These are phyloP conservation scores for Oceanodroma leucorhoa DNA, from an alignment of 2,797 vertebrate species.

Conservation along the genomic window DNA sequence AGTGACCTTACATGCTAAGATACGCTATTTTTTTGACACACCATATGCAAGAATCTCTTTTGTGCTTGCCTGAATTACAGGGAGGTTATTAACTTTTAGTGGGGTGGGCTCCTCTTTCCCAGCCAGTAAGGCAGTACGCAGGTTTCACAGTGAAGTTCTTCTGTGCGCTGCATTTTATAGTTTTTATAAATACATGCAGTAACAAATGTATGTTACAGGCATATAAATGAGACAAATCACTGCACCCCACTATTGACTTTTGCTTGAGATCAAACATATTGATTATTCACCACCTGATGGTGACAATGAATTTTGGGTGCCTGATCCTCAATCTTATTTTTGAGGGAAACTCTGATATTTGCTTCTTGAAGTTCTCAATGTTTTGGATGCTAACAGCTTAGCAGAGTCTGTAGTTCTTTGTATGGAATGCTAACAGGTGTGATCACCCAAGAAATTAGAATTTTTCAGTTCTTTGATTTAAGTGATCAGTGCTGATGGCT, in stretches of 20 bases:
- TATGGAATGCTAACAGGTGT: neutral
- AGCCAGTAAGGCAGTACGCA: neutral
- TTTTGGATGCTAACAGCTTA: neutral
- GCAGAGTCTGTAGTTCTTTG: neutral
- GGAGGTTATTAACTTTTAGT: neutral
- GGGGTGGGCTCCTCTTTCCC: neutral
- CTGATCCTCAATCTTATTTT: neutral
- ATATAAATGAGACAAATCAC: neutral
- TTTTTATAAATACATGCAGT: neutral
- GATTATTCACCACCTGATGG: neutral
- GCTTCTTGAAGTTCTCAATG: neutral
- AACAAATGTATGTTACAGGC: neutral
- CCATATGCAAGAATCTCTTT: slow-evolving; percentile 11
- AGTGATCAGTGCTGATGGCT: neutral
- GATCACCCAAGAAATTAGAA: neutral
- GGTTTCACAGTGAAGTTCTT: neutral
- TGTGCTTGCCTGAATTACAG: neutral
- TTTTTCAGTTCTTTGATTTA: neutral
- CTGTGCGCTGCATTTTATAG: neutral
- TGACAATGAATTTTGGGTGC: neutral
- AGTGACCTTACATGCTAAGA: neutral
- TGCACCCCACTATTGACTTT: neutral
- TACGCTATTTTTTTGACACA: neutral
- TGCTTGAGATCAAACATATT: neutral
- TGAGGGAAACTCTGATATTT: neutral